Evolutionary conservation across 2,888 invertebrate genomes (phyloP).

Genomic region (Sacculina carcini): DNA sequence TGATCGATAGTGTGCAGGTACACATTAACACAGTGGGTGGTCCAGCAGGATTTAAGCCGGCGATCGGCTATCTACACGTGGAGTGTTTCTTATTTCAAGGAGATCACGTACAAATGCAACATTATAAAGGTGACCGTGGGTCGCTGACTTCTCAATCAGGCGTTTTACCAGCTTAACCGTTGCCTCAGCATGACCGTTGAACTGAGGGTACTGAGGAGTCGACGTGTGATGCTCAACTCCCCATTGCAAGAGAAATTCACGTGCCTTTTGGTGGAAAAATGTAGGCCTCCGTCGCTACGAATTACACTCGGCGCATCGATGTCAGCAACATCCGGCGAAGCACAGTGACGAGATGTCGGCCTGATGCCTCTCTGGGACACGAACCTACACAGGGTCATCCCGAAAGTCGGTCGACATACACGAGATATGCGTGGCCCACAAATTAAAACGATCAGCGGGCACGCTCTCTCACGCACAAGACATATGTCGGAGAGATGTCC

Average conservation of each 20-base stretch:
- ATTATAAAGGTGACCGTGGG: neutral
- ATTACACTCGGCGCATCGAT: neutral
- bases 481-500: neutral
- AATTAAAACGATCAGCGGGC: neutral
- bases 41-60: neutral
- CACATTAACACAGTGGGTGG: neutral
- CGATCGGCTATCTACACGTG: neutral
- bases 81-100: neutral
- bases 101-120: neutral
- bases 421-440: neutral
- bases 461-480: neutral
- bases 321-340: neutral
- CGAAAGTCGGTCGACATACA: conserved; percentile 4
- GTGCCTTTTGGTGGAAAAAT: neutral
- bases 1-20: neutral
- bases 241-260: neutral
- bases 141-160: neutral
- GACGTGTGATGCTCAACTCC: neutral
- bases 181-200: neutral
- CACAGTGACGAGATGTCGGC: neutral
- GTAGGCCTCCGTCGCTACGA: neutral
- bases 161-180: neutral
- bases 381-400: conserved; percentile 1
- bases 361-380: neutral
- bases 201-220: neutral